phyloP scores from a whole-genome alignment of 2,797 vertebrate genomes.

The Toxotes lorentzi region DNA sequence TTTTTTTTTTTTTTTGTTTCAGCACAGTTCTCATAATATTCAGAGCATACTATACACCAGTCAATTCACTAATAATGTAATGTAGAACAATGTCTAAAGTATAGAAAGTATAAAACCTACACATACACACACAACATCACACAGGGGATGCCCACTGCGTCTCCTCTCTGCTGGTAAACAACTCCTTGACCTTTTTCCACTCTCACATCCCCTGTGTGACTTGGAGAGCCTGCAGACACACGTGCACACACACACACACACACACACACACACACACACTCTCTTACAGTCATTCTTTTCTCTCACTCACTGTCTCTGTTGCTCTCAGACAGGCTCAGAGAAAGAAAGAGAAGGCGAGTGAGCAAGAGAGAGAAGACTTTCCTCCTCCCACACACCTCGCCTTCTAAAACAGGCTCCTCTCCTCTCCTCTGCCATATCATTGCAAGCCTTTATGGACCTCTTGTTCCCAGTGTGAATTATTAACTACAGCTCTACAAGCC shows the following conservation, averaged over 20 bases:
- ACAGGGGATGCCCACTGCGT: constrained; percentile 39
- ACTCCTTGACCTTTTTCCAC: constrained; percentile 61
- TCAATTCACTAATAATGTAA: too few relatives aligned
- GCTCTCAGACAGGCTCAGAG: constrained; percentile 40
- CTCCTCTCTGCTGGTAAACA: constrained; percentile 60
- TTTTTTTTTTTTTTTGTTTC: too few relatives aligned
- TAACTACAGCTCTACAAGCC: constrained; percentile 62
- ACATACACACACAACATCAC: constrained; percentile 3
- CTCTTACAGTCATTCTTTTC: not conserved
- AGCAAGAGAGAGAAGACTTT: constrained; percentile 42
- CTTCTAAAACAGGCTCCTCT: constrained; percentile 53
- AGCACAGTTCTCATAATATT: not conserved
- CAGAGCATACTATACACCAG: not conserved
- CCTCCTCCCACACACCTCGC: constrained; percentile 70
- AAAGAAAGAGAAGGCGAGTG: constrained; percentile 41
- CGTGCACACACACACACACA: constrained; percentile 13
- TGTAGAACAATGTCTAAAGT: too few relatives aligned
- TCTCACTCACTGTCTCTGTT: constrained; percentile 35
- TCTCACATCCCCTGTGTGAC: constrained; percentile 56
- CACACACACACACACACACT: not conserved
- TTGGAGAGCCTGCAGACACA: constrained; percentile 31
- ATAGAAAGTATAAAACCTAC: constrained; percentile 3
- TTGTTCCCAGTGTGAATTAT: constrained; percentile 79
- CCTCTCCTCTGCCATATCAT: constrained; percentile 57
- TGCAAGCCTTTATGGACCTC: constrained; percentile 71